A percentile compares a stretch with the other conserved stretches of the same genome.
phyloP scores from a whole-genome alignment of 2,113 vertebrate species.

The Probosciger aterrimus region DNA sequence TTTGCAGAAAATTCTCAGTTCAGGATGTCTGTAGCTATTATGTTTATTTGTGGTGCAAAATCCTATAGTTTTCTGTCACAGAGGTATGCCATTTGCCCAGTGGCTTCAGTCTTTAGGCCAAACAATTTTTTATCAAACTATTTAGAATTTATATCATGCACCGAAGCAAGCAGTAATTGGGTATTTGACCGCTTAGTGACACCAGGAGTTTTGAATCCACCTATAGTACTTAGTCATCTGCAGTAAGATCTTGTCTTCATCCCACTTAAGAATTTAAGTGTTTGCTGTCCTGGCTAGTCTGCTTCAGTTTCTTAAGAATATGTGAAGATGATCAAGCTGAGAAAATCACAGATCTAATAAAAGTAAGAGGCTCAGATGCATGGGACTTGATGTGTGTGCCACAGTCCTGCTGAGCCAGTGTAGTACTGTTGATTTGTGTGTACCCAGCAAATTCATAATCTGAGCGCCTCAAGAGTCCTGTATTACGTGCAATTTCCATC shows the following conservation, averaged over 20 bases:
- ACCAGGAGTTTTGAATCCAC: neutral
- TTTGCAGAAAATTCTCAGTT: neutral
- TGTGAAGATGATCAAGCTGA: neutral
- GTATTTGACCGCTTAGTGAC: neutral
- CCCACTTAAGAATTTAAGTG: fast-evolving
- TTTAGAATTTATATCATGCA: neutral
- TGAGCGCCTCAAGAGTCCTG: neutral
- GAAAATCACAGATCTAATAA: neutral
- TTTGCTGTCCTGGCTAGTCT: neutral
- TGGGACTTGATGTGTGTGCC: neutral
- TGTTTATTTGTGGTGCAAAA: neutral
- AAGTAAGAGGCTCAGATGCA: neutral
- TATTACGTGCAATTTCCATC: neutral
- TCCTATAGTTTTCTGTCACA: neutral
- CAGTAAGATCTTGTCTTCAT: neutral
- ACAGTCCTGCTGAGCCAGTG: too few species aligned
- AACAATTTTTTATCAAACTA: neutral
- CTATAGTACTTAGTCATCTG: neutral
- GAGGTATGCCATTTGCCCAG: neutral
- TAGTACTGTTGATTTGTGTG: fast-evolving
- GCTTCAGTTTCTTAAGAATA: neutral
- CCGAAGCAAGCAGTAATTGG: neutral
- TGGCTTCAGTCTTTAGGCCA: neutral
- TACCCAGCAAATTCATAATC: neutral
- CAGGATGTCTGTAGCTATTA: neutral